These are phyloP conservation scores for Gambusia yucatana DNA, from an alignment of 2,797 vertebrate species.

Conservation along the genomic window DNA sequence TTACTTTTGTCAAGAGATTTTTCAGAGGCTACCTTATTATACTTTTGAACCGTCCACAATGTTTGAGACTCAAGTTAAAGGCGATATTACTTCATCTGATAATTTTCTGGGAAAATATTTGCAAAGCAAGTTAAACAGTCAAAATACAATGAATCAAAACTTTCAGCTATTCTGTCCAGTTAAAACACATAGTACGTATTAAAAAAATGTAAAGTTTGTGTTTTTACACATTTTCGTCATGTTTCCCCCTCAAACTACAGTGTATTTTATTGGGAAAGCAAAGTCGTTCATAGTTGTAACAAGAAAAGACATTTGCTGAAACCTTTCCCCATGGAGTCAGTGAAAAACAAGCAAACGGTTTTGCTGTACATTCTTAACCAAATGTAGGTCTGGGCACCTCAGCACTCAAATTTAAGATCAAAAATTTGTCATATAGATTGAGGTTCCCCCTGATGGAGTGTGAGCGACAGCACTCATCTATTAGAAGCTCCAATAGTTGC, in stretches of 20 bases:
- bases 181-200: background rate
- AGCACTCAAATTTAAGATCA: background rate
- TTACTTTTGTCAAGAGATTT: background rate
- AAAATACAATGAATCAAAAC: background rate
- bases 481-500: background rate
- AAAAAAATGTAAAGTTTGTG: background rate
- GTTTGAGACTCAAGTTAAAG: background rate
- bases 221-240: background rate
- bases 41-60: background rate
- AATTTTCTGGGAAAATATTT: background rate
- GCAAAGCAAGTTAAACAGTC: background rate
- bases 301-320: background rate
- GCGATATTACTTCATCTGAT: background rate
- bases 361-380: background rate
- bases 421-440: background rate
- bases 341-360: background rate
- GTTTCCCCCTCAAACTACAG: background rate
- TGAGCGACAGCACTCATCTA: background rate
- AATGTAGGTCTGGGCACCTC: background rate
- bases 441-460: background rate
- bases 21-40: background rate
- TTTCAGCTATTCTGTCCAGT: background rate
- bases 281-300: background rate
- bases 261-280: background rate
- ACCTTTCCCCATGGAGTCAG: background rate